phyloP scores from a whole-genome alignment of 2,113 vertebrate species.

The Trinectes maculatus region DNA sequence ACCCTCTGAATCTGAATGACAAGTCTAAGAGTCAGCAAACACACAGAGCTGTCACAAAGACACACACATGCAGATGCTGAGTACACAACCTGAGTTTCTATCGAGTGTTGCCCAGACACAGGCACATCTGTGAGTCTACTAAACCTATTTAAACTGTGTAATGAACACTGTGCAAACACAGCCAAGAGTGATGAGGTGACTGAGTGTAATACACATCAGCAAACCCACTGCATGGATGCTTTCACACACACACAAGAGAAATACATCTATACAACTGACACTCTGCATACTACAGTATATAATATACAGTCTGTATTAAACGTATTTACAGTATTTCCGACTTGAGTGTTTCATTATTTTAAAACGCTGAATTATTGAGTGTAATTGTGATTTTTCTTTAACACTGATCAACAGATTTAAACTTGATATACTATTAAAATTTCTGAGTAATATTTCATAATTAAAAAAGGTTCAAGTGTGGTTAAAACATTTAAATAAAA shows the following conservation, averaged over 20 bases:
- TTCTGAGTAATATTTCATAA: background rate
- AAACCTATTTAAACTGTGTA: constrained; percentile 75
- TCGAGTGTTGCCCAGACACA: constrained; percentile 65
- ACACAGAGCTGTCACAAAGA: constrained; percentile 33
- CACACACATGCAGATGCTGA: constrained; percentile 25
- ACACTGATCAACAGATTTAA: too few species aligned
- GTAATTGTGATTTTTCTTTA: too few species aligned
- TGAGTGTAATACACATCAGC: constrained; percentile 31
- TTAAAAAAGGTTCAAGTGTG: background rate
- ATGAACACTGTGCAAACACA: constrained; percentile 71
- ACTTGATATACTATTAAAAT: too few species aligned
- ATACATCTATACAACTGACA: constrained; percentile 49
- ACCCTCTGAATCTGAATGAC: constrained; percentile 47
- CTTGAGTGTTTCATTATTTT: too few species aligned
- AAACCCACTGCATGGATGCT: constrained; percentile 42
- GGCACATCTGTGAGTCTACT: constrained; percentile 52
- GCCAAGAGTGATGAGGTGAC: constrained; percentile 56
- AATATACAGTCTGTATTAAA: too few species aligned
- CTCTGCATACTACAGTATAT: constrained; percentile 9
- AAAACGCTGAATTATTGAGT: too few species aligned
- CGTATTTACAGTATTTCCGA: too few species aligned
- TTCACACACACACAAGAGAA: constrained; percentile 23
- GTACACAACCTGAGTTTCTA: constrained; percentile 58
- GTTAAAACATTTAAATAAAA: background rate
- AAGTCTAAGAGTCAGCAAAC: constrained; percentile 62